Conservation (phyloP, 2,888 invertebrate species). For the Bibio marci region DNA sequence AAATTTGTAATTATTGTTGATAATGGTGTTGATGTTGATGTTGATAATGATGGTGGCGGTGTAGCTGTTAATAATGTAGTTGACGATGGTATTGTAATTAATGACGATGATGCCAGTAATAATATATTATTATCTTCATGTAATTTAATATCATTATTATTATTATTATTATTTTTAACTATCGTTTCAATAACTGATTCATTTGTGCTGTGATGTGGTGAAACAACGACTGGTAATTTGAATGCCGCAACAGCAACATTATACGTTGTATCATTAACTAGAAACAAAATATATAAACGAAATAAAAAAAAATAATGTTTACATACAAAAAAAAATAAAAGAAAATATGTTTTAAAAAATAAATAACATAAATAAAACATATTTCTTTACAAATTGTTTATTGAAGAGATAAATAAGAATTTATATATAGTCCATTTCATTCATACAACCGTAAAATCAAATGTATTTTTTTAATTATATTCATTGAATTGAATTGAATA, state of each 20-base stretch:
- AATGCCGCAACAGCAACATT: constrained; percentile 11
- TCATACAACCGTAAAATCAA: no score
- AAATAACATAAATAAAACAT: no score
- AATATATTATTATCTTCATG: not conserved
- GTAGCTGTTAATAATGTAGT: no score
- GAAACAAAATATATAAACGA: not conserved
- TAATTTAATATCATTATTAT: not conserved
- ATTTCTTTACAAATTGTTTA: no score
- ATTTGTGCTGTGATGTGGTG: constrained; percentile 6
- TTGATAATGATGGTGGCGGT: no score
- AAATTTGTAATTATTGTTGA: no score
- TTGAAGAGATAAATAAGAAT: no score
- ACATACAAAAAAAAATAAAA: not conserved
- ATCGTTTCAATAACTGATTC: not conserved
- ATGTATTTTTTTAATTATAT: no score
- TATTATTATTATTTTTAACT: constrained; percentile 3
- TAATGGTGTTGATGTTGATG: no score
- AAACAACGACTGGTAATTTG: constrained; percentile 12
- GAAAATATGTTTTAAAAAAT: not conserved
- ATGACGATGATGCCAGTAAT: not conserved
- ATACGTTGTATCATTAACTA: constrained; percentile 4
- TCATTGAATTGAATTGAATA: no score
- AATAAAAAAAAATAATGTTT: not conserved
- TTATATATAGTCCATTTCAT: no score
- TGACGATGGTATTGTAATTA: no score